These are phyloP conservation scores for Beroe forskalii DNA, from an alignment of 37 sponge, comb jelly and placozoan genomes.

Conservation along the genomic window DNA sequence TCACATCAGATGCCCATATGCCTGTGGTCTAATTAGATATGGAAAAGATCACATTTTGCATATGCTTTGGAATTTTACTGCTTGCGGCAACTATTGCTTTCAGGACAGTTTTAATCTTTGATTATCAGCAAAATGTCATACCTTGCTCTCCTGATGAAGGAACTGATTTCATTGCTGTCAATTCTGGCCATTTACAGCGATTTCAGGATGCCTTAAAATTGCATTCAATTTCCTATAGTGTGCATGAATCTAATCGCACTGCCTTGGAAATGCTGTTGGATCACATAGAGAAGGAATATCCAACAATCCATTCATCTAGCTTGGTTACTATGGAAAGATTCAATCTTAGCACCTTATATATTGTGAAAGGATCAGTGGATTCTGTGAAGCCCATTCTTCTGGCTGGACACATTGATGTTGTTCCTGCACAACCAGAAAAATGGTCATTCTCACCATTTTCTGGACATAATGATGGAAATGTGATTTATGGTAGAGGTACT, in stretches of 20 bases:
- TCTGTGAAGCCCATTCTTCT: conserved; percentile 23
- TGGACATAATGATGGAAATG: background rate
- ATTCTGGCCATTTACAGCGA: background rate
- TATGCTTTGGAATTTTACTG: background rate
- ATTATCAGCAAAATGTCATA: conserved; percentile 46
- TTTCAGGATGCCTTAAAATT: conserved; percentile 28
- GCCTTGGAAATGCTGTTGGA: conserved; percentile 7
- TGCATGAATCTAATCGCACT: conserved; percentile 28
- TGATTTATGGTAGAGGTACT: conserved; percentile 63
- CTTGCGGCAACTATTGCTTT: background rate
- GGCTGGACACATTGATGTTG: conserved; percentile 65
- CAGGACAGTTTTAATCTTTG: background rate
- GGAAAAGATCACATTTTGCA: background rate
- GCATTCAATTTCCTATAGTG: conserved; percentile 27
- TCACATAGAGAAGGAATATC: conserved; percentile 11
- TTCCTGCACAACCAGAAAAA: conserved; percentile 59
- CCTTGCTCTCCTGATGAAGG: conserved; percentile 55
- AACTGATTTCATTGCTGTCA: background rate
- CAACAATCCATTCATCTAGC: background rate
- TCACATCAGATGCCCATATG: too few relatives aligned
- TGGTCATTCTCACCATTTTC: conserved; percentile 65
- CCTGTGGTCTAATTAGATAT: too few relatives aligned
- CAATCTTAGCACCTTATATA: conserved; percentile 44
- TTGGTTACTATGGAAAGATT: conserved; percentile 6
- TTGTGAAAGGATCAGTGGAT: conserved; percentile 30